Conservation (phyloP, 2,888 invertebrate species). For the Lasioglossum oenotherae region DNA sequence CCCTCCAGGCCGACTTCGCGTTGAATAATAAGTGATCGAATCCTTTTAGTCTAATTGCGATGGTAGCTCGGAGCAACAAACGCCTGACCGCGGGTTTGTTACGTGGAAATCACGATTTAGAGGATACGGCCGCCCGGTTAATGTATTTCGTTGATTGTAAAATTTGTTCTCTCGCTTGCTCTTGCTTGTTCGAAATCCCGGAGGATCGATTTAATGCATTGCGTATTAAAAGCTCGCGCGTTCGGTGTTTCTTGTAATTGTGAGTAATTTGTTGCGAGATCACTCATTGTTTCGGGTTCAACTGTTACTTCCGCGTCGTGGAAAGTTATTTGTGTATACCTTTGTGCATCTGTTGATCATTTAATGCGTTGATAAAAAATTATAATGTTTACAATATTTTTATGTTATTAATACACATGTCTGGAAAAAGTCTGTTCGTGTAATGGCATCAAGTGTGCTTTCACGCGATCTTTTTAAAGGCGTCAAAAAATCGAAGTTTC, state of each 20-base stretch:
- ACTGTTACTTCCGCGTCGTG: constrained; percentile 16
- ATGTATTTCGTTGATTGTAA: constrained; percentile 25
- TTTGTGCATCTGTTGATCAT: too few relatives aligned
- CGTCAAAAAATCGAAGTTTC: neutral
- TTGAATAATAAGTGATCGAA: constrained; percentile 56
- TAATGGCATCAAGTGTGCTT: neutral
- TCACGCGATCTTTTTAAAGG: neutral
- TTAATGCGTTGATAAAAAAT: too few relatives aligned
- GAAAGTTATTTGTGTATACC: too few relatives aligned
- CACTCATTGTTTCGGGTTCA: constrained; percentile 11
- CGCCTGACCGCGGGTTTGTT: constrained; percentile 15
- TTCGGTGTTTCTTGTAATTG: neutral
- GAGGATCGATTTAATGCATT: constrained; percentile 28
- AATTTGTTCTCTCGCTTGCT: neutral
- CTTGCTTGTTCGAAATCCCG: neutral
- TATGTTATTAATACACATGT: neutral
- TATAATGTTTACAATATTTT: too few relatives aligned
- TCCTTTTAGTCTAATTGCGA: constrained; percentile 53
- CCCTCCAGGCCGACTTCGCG: constrained; percentile 26
- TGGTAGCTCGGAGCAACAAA: constrained; percentile 30
- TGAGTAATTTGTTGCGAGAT: constrained; percentile 21
- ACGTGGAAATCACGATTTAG: constrained; percentile 26
- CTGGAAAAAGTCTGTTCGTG: neutral
- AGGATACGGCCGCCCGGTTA: constrained; percentile 17
- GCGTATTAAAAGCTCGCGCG: constrained; percentile 36